phyloP scores from a whole-genome alignment of 2,888 invertebrate genomes.

The Eupeodes latifasciatus region DNA sequence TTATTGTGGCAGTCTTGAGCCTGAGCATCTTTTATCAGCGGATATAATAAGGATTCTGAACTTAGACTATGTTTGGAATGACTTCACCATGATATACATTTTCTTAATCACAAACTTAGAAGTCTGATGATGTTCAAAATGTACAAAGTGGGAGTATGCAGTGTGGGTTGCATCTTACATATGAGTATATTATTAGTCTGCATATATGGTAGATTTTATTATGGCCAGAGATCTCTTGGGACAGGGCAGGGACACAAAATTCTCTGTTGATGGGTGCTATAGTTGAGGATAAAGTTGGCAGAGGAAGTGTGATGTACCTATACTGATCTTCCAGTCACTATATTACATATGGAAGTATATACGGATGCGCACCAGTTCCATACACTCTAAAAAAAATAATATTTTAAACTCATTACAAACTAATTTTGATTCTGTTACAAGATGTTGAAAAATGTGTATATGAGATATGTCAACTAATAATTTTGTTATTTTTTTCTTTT shows the following conservation, averaged over 20 bases:
- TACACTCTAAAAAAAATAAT: conserved; percentile 19
- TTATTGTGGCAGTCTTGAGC: neutral
- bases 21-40: conserved; percentile 38
- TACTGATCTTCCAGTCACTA: conserved; percentile 17
- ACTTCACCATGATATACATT: conserved; percentile 1
- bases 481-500: too few species aligned
- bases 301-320: neutral
- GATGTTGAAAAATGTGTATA: too few species aligned
- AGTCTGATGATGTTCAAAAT: neutral
- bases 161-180: conserved; percentile 29
- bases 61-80: conserved; percentile 27
- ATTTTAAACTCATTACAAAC: neutral
- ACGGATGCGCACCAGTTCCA: neutral
- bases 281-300: conserved; percentile 34
- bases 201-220: too few species aligned
- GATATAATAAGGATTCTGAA: conserved; percentile 53
- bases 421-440: too few species aligned
- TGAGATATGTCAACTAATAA: too few species aligned
- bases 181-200: neutral
- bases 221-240: conserved; percentile 19
- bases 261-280: neutral
- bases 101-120: neutral
- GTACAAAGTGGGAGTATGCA: neutral
- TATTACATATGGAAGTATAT: neutral
- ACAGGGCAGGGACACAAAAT: conserved; percentile 28